Evolutionary conservation across 1,140 invertebrate genomes (phyloP), one percentile per base, ranked within the genome.

Genomic region (Globodera ellingtonae): DNA sequence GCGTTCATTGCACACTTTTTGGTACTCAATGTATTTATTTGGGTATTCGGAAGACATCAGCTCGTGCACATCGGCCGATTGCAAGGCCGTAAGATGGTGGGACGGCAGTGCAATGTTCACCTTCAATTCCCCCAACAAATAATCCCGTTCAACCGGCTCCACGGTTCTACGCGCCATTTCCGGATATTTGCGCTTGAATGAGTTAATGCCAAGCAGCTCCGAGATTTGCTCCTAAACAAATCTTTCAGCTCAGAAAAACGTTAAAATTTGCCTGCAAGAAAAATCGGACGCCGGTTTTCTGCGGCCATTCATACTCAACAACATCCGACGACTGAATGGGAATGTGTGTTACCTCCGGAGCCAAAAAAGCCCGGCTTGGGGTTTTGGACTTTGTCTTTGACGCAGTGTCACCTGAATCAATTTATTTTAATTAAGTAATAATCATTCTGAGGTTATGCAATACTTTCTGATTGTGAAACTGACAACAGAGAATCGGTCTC

Each of bases 131-230:
- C 78, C 69, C 6, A 84, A 21, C 35, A 84, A 67, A 70, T 84
- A 71, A 10, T 85, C 72, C 35, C 83, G 56, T 79, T 84, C 83
- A 47, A 18, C 44, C 9, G 74, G 74, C 46, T 86, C 83, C 56
- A 84, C 56, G 6, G 79, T 72, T 72, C 83, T 65, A 1, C 83
- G 62, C 21, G 24, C 47, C 15, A 84, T 47, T n/a, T 84, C 76
- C 6, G 83, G 83, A 67, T 85, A 84, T 73, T 84, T 84, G 9
- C 83, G 72, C 78, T 84, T 84, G 65, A 84, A 84, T 10, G 83
- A 84, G 13, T 75, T 84, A 13, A 84, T 78, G 46, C 67, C 83
- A 9, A 84, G 74, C 15, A 84, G 52, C 62, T 84, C 44, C 9
- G 83, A 72, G 10, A 84, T 62, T 79, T 84, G 83, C 65, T 84